Evolutionary conservation across 2,888 invertebrate species (phyloP).

Genomic region (Sialis lutaria): DNA sequence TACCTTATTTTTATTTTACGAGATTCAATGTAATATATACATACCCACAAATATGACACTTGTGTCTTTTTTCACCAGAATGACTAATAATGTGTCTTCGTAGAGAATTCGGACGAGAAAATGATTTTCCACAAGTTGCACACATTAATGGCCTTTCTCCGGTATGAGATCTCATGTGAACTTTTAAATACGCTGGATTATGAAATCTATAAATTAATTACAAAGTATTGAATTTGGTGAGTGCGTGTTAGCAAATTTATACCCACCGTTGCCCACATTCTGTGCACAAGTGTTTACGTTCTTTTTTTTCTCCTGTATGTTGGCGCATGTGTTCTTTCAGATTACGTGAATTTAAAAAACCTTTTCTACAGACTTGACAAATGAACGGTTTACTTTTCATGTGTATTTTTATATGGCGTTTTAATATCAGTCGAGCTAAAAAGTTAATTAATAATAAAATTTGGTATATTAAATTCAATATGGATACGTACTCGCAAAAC

Average conservation of each 20-base stretch:
- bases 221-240: background rate
- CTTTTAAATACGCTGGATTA: slow-evolving; percentile 18
- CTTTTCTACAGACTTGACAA: slow-evolving; percentile 31
- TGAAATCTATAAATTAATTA: slow-evolving; percentile 14
- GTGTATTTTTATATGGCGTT: slow-evolving; percentile 34
- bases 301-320: slow-evolving; percentile 30
- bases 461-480: background rate
- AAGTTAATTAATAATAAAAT: background rate
- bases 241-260: too few relatives aligned
- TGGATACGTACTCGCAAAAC: slow-evolving; percentile 26
- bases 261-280: slow-evolving; percentile 24
- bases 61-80: slow-evolving; percentile 16
- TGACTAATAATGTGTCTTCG: slow-evolving; percentile 17
- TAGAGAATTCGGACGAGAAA: slow-evolving; percentile 18
- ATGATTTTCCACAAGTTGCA: slow-evolving; percentile 16
- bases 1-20: background rate
- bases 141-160: slow-evolving; percentile 19
- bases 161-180: slow-evolving; percentile 20
- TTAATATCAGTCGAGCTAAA: slow-evolving; percentile 20
- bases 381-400: slow-evolving; percentile 31
- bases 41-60: slow-evolving; percentile 17
- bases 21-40: slow-evolving; percentile 2
- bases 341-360: slow-evolving; percentile 33
- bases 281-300: slow-evolving; percentile 30
- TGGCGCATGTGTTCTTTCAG: slow-evolving; percentile 31